Evolutionary conservation across 2,888 invertebrate genomes (phyloP), one percentile per base, ranked within the genome.

Genomic region (Folsomia candida): DNA sequence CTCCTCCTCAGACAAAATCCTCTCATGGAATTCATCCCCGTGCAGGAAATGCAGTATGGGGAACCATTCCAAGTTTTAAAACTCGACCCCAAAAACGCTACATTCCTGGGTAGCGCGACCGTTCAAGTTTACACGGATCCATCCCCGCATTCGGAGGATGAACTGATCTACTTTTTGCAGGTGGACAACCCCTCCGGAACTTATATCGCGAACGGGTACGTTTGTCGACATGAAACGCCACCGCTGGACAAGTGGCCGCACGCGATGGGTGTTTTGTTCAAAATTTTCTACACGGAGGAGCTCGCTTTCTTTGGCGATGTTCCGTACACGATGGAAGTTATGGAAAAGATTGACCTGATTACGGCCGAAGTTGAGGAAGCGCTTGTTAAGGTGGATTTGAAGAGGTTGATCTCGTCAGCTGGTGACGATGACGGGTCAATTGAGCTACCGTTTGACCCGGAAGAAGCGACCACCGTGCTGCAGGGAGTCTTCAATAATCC

Each of bases 151-250:
- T 37, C 70, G 0, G n/a, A 20, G 22, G 69, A 72, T 3, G 72
- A 72, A 11, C 24, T 20, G 1, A 67, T 76, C 14, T 76, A 76
- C 37, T 69, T 68, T 29, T n/a, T 76, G 14, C 63, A 72, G 26
- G 76, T 76, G 18, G 69, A 72, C 24, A 72, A 69, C 29, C 68
- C 72, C n/a, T 61, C 51, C n/a, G 76, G 76, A 29, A 76, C 76
- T 1, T 76, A 76, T 60, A 67, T 76, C 58, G 74, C 76, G 0
- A 71, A 76, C 26, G 71, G 72, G 1, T 76, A 64, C 24, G 67
- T 76, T 0, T 74, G 72, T 51, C 27, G 69, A n/a, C 74, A 74
- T 57, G 76, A 74, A 58, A 24, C 72, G 47, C 76, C 76, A 20
- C 72, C 72, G 1, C 3, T 76, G 4, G 64, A 73, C 26, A 24